Evolutionary conservation across 2,113 vertebrate genomes (phyloP).

Genomic region (Pteropus alecto): DNA sequence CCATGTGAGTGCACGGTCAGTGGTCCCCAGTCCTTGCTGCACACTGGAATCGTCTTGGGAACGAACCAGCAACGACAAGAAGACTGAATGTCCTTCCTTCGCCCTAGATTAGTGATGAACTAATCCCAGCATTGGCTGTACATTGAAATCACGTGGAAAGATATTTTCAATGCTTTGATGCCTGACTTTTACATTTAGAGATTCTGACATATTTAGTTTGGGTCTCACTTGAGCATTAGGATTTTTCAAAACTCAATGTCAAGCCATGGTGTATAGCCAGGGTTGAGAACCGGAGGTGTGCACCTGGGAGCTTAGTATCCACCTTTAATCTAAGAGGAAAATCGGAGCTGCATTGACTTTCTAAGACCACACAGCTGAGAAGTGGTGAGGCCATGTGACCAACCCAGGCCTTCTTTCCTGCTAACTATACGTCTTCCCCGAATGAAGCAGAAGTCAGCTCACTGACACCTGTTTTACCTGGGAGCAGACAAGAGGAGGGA

Average conservation of each 20-base stretch:
- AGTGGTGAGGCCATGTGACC: neutral
- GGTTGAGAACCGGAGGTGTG: neutral
- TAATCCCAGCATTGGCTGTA: neutral
- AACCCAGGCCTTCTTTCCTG: neutral
- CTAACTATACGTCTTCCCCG: neutral
- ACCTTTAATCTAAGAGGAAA: neutral
- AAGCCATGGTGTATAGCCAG: neutral
- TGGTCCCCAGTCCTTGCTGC: neutral
- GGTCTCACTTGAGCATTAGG: neutral
- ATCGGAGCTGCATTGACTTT: neutral
- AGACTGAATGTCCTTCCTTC: neutral
- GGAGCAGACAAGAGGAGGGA: neutral
- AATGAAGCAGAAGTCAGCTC: neutral
- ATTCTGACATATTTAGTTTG: neutral
- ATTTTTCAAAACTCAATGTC: neutral
- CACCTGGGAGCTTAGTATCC: neutral
- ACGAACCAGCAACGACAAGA: neutral
- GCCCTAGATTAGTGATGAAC: neutral
- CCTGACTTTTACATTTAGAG: neutral
- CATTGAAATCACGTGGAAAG: neutral
- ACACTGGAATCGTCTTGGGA: neutral
- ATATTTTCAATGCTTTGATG: neutral
- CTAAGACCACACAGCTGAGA: neutral
- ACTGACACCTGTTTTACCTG: neutral
- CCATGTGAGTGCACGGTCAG: fast-evolving